phyloP scores from a whole-genome alignment of 2,888 invertebrate species.

The Pachydiplax longipennis region DNA sequence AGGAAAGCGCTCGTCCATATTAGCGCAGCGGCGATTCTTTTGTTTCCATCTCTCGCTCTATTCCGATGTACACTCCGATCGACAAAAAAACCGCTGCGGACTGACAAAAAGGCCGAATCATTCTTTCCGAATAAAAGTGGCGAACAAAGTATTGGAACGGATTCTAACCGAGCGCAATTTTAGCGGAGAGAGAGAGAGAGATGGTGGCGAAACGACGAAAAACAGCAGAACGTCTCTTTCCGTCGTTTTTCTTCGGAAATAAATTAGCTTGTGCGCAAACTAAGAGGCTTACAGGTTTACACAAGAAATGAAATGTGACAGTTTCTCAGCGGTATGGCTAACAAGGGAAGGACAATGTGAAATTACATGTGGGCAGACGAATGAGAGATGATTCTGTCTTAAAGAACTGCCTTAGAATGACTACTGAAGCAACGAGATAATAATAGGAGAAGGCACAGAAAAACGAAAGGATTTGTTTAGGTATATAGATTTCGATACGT shows the following conservation, averaged over 20 bases:
- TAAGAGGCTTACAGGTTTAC: conserved; percentile 42
- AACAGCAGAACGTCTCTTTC: background rate
- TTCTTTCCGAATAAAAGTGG: background rate
- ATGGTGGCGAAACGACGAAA: background rate
- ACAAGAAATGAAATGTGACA: conserved; percentile 35
- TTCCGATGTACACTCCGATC: background rate
- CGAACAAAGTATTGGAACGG: too few species aligned
- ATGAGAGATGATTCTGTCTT: too few species aligned
- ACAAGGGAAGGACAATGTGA: background rate
- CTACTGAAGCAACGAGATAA: too few species aligned
- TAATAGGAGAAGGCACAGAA: too few species aligned
- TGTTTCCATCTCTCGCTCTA: background rate
- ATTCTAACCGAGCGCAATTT: too few species aligned
- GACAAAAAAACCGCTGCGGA: background rate
- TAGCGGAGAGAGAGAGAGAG: background rate
- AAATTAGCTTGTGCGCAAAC: conserved; percentile 36
- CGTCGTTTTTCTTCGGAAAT: conserved; percentile 19
- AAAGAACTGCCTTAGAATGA: too few species aligned
- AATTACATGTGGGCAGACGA: background rate
- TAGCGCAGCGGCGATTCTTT: background rate
- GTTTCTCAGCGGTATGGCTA: background rate
- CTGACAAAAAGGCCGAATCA: background rate
- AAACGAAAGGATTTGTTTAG: too few species aligned
- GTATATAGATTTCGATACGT: too few species aligned
- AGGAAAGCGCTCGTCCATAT: background rate